Conservation (phyloP, 2,888 invertebrate genomes). For the Diaprepes abbreviatus region DNA sequence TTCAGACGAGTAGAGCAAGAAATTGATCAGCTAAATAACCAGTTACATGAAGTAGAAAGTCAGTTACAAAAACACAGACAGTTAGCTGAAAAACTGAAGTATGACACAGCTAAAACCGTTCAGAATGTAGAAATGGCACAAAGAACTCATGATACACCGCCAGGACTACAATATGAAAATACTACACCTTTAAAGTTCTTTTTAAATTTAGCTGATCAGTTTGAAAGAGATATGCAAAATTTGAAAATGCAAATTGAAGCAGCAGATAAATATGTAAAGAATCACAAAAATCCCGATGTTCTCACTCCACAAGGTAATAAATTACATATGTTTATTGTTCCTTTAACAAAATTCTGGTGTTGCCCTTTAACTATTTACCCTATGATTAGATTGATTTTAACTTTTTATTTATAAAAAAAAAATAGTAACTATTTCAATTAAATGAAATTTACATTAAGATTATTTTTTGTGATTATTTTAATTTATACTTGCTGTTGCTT, state of each 20-base stretch:
- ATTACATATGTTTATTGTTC: constrained; percentile 29
- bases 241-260: constrained; percentile 80
- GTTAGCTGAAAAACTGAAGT: constrained; percentile 76
- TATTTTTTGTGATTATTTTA: too few species aligned
- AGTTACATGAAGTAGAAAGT: constrained; percentile 74
- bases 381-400: too few species aligned
- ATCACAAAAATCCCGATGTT: constrained; percentile 74
- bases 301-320: constrained; percentile 76
- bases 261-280: constrained; percentile 79
- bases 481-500: too few species aligned
- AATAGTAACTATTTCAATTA: too few species aligned
- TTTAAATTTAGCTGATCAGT: constrained; percentile 76
- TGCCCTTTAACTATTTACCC: too few species aligned
- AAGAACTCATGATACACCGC: constrained; percentile 82
- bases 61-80: constrained; percentile 75
- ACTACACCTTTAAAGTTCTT: constrained; percentile 80
- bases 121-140: constrained; percentile 85
- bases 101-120: constrained; percentile 80
- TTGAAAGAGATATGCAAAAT: constrained; percentile 78
- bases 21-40: constrained; percentile 72
- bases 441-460: too few species aligned
- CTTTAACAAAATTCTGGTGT: too few species aligned
- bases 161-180: constrained; percentile 83
- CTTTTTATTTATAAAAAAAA: too few species aligned
- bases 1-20: constrained; percentile 76